A percentile compares a stretch with the other conserved stretches of the same genome.
phyloP scores from a whole-genome alignment of 2,797 vertebrate genomes.

The Sebastes hubbsi region DNA sequence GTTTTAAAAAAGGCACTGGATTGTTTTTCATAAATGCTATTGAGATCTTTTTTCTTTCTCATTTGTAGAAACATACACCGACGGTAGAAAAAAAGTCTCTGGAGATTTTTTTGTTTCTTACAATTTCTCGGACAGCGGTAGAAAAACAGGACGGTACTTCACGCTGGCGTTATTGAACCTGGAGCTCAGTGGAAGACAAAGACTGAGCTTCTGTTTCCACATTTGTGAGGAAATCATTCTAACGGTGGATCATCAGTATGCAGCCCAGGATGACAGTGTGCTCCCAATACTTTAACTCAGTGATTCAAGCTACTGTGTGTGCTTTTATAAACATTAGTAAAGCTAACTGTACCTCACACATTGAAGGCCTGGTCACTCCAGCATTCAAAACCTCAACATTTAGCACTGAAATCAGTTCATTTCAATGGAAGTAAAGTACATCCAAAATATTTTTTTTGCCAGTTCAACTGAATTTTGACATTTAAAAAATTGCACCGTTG shows the following conservation, averaged over 20 bases:
- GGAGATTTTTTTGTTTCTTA: constrained; percentile 45
- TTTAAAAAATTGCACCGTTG: neutral
- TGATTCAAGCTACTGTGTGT: neutral
- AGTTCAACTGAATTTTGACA: neutral
- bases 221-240: neutral
- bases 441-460: neutral
- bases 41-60: constrained; percentile 59
- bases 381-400: neutral
- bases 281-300: neutral
- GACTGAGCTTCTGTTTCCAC: neutral
- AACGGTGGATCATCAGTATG: neutral
- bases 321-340: neutral
- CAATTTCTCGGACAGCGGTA: constrained; percentile 45
- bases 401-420: neutral
- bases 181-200: constrained; percentile 2
- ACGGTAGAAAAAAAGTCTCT: constrained; percentile 68
- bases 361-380: neutral
- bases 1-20: constrained; percentile 88
- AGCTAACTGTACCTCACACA: neutral
- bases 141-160: constrained; percentile 30
- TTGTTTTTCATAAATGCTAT: constrained; percentile 73
- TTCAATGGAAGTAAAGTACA: neutral
- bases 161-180: neutral
- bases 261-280: neutral
- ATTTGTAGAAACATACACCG: constrained; percentile 85